Evolutionary conservation across 2,113 vertebrate species (phyloP).

Genomic region (Pelmatolapia mariae): DNA sequence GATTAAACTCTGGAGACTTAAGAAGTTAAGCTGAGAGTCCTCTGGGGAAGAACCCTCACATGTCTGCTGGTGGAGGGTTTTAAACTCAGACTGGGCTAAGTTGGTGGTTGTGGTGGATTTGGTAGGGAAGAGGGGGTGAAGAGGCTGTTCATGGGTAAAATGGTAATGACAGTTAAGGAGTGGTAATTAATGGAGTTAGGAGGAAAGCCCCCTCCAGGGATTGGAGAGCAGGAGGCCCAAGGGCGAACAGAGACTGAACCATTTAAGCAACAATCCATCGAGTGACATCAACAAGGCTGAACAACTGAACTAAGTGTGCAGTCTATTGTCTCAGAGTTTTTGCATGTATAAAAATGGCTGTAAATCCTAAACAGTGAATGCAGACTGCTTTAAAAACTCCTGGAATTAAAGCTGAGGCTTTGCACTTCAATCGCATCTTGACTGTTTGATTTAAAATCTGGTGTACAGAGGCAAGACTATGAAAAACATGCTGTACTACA

Average conservation of each 20-base stretch:
- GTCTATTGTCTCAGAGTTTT: neutral
- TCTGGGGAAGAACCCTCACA: neutral
- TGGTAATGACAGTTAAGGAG: constrained; percentile 42
- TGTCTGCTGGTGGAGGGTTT: constrained; percentile 6
- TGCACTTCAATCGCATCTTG: neutral
- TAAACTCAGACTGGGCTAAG: constrained; percentile 25
- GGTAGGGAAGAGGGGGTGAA: neutral
- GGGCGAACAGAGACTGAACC: neutral
- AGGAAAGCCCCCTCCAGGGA: constrained; percentile 24
- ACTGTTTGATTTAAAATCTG: neutral
- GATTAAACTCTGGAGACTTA: constrained; percentile 46
- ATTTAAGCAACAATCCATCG: neutral
- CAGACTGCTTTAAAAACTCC: neutral
- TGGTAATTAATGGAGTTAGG: constrained; percentile 45
- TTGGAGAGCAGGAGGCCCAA: neutral
- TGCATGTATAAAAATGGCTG: neutral
- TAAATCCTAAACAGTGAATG: neutral
- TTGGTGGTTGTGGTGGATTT: constrained; percentile 5
- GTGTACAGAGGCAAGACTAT: neutral
- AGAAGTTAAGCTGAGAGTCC: constrained; percentile 19
- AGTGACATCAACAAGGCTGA: neutral
- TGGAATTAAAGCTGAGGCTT: neutral
- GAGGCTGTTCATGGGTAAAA: constrained; percentile 11
- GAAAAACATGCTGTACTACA: neutral
- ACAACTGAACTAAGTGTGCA: neutral